Evolutionary conservation across 2,113 vertebrate genomes (phyloP).

Genomic region (Hoplias malabaricus): DNA sequence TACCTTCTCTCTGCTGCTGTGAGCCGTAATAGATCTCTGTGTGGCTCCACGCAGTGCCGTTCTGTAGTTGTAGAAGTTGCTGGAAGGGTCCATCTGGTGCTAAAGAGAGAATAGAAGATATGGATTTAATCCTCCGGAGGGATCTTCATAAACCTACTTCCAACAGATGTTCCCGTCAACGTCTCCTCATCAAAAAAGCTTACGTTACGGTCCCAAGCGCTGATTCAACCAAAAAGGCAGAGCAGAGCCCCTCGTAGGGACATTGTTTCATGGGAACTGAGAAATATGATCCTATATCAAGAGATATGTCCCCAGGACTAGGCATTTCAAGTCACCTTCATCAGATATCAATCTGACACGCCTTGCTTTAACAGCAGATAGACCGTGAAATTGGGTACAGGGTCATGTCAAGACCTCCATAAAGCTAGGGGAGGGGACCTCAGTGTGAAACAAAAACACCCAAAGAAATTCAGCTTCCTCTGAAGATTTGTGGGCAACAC

Average conservation of each 20-base stretch:
- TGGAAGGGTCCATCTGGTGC: conserved; percentile 98
- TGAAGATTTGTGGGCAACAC: background rate
- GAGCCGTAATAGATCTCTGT: conserved; percentile 88
- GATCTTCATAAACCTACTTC: background rate
- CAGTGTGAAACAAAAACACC: background rate
- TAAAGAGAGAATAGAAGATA: conserved; percentile 51
- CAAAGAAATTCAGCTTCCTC: background rate
- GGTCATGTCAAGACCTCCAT: background rate
- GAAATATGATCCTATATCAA: background rate
- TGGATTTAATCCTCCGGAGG: background rate
- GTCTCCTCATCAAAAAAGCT: background rate
- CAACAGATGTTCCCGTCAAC: background rate
- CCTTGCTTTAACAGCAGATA: background rate
- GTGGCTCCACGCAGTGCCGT: conserved; percentile 89
- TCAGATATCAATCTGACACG: background rate
- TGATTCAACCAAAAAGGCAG: conserved; percentile 17
- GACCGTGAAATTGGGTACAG: background rate
- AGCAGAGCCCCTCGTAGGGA: background rate
- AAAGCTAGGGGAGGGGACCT: background rate
- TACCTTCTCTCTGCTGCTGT: conserved; percentile 94
- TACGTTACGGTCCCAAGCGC: background rate
- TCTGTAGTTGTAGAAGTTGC: conserved; percentile 96
- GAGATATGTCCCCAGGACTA: background rate
- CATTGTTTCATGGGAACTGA: background rate
- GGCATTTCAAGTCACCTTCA: background rate